phyloP scores from a whole-genome alignment of 1,140 invertebrate genomes.

The Diploscapter pachys region DNA sequence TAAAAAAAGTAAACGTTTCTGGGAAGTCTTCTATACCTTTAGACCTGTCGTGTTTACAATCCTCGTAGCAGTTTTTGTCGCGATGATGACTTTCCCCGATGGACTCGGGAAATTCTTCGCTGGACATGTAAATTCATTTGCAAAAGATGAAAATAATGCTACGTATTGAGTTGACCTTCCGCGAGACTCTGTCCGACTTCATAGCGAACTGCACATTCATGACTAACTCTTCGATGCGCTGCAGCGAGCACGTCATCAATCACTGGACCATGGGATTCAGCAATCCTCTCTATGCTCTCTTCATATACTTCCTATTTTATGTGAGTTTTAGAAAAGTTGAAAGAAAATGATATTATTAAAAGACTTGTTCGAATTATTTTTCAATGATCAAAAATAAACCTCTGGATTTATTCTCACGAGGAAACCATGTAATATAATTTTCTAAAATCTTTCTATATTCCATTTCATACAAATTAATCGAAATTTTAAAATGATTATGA shows the following conservation, averaged over 20 bases:
- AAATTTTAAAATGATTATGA: no score
- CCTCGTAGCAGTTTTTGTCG: slow-evolving; percentile 52
- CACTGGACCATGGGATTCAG: slow-evolving; percentile 45
- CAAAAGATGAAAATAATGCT: not conserved
- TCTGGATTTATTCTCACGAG: no score
- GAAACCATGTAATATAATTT: no score
- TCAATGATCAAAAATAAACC: no score
- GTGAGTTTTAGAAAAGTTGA: slow-evolving; percentile 27
- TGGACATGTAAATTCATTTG: slow-evolving; percentile 39
- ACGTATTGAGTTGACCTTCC: slow-evolving; percentile 47
- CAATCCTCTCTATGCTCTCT: slow-evolving; percentile 37
- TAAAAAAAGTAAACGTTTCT: not conserved
- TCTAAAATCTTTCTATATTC: slow-evolving; percentile 1
- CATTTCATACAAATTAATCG: slow-evolving; percentile 18
- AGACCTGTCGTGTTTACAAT: slow-evolving; percentile 49
- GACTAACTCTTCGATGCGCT: slow-evolving; percentile 42
- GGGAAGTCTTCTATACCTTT: not conserved
- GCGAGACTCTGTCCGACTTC: slow-evolving; percentile 54
- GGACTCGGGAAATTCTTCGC: slow-evolving; percentile 52
- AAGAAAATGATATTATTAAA: slow-evolving; percentile 24
- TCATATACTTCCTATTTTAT: slow-evolving; percentile 53
- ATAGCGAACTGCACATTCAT: slow-evolving; percentile 52
- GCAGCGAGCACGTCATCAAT: slow-evolving; percentile 37
- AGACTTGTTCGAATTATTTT: no score
- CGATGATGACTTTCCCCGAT: slow-evolving; percentile 50